Percentiles rank a stretch among this genome's conserved stretches.
These are phyloP conservation scores for Apocheima hispidaria DNA, from an alignment of 2,888 invertebrate species.

Conservation along the genomic window DNA sequence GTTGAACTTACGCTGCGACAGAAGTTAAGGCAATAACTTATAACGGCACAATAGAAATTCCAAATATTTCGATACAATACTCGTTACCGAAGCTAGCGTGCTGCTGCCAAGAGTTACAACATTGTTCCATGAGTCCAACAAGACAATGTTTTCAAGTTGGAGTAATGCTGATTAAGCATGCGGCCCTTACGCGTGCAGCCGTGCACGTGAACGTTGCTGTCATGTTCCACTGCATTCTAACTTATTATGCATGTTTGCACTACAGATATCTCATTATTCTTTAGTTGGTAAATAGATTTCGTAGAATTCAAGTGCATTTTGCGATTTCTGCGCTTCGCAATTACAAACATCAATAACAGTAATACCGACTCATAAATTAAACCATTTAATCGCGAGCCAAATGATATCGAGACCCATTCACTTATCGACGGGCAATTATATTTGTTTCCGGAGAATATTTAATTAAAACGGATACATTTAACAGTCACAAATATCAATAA, in stretches of 20 bases:
- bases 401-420: constrained; percentile 17
- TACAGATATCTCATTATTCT: neutral
- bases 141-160: constrained; percentile 30
- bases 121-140: constrained; percentile 32
- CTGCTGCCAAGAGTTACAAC: constrained; percentile 5
- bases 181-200: constrained; percentile 30
- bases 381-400: constrained; percentile 17
- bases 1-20: neutral
- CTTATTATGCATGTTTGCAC: neutral
- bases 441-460: constrained; percentile 51
- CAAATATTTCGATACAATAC: constrained; percentile 17
- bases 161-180: constrained; percentile 30
- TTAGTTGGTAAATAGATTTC: neutral
- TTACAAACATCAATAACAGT: constrained; percentile 16
- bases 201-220: constrained; percentile 21
- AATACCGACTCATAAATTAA: constrained; percentile 17
- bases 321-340: neutral
- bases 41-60: neutral
- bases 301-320: neutral
- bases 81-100: constrained; percentile 13
- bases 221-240: constrained; percentile 2
- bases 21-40: constrained; percentile 4
- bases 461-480: constrained; percentile 51
- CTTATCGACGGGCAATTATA: constrained; percentile 48
- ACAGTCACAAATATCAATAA: constrained; percentile 50